Evolutionary conservation across 2,797 vertebrate genomes (phyloP).

Genomic region (Phrynocephalus vlangalii): DNA sequence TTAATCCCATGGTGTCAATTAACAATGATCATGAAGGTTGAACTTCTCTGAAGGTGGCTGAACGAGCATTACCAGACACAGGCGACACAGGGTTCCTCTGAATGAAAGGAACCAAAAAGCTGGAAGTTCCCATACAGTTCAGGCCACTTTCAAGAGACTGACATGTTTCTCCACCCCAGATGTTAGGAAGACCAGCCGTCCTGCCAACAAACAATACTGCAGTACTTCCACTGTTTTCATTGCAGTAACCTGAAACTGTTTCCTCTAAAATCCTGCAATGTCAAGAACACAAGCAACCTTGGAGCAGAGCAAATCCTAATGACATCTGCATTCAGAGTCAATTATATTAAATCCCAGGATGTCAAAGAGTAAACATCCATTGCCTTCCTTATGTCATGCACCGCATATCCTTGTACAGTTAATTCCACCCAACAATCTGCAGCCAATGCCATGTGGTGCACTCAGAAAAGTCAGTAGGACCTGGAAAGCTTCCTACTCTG

Average conservation of each 20-base stretch:
- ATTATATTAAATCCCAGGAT: background rate
- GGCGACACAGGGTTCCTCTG: background rate
- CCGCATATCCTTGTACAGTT: background rate
- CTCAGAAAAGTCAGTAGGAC: background rate
- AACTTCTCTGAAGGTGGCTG: slow-evolving; percentile 49
- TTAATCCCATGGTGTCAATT: background rate
- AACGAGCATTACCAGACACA: slow-evolving; percentile 6
- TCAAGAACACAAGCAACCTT: background rate
- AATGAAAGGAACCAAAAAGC: background rate
- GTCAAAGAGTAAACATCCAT: background rate
- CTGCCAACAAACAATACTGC: background rate
- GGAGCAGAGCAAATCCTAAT: background rate
- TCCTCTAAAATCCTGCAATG: background rate
- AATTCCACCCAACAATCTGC: background rate
- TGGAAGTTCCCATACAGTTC: slow-evolving; percentile 21
- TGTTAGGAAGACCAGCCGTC: background rate
- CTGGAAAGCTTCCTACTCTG: too few species aligned
- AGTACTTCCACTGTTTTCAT: background rate
- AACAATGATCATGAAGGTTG: slow-evolving; percentile 41
- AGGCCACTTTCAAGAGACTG: background rate
- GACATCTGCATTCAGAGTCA: background rate
- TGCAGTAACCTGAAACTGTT: background rate
- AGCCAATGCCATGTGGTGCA: background rate
- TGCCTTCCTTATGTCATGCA: background rate
- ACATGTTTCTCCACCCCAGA: accelerated